These are phyloP conservation scores for Gambelia wislizenii DNA, from an alignment of 2,797 vertebrate genomes.

Conservation along the genomic window DNA sequence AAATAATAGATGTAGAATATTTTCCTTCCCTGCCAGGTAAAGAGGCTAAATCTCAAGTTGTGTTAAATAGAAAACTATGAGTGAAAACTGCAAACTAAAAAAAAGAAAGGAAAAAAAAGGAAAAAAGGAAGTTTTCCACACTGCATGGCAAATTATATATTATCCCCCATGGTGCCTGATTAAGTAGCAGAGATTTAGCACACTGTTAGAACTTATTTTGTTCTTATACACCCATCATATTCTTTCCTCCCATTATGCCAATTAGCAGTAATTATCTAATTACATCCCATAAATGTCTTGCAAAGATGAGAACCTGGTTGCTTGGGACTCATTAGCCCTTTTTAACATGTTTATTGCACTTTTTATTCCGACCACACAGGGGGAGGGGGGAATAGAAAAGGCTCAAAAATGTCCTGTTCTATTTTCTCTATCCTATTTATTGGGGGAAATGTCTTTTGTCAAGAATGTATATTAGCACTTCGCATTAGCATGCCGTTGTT, in stretches of 20 bases:
- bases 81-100: constrained; percentile 50
- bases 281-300: constrained; percentile 66
- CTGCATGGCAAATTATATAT: constrained; percentile 46
- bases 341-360: constrained; percentile 67
- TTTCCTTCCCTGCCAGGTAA: background rate
- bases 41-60: background rate
- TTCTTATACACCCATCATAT: constrained; percentile 34
- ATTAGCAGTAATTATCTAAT: constrained; percentile 76
- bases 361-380: constrained; percentile 68
- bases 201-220: constrained; percentile 33
- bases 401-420: constrained; percentile 50
- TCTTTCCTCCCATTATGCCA: constrained; percentile 60
- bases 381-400: constrained; percentile 15
- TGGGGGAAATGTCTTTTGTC: constrained; percentile 49
- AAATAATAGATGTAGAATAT: constrained; percentile 6
- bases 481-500: background rate
- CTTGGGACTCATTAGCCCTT: constrained; percentile 66
- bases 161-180: constrained; percentile 35
- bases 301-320: constrained; percentile 61
- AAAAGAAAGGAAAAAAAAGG: background rate
- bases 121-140: constrained; percentile 33
- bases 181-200: constrained; percentile 37
- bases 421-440: constrained; percentile 45
- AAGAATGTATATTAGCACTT: constrained; percentile 47
- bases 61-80: constrained; percentile 1